Evolutionary conservation across 2,888 invertebrate species (phyloP), one percentile per base, ranked within the genome.

Genomic region (Chironomus riparius): DNA sequence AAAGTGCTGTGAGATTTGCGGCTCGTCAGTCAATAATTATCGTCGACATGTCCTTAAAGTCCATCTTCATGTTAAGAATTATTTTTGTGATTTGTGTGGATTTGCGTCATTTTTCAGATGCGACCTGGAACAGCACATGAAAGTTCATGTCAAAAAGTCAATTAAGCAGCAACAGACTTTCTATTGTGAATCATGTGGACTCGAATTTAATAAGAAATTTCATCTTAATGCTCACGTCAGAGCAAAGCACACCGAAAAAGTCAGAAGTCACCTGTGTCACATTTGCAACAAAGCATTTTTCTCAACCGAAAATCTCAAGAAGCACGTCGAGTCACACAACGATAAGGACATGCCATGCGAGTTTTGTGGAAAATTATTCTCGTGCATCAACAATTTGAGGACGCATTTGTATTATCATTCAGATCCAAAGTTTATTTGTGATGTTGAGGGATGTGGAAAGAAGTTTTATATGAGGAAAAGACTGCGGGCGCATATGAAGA

Each of bases 351-450:
- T 62, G 65, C 65, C 22, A 3, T 65, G 65, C 13, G 62, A 73
- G 13, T 73, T 62, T 62, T 73, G 72, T 62, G 72, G 72, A 56
- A 73, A 73, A 38, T 50, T 73, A 12, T 73, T 73, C 15, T 24
- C 62, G 13, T 73, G 72, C 18, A 62, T 73, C 18, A 69, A 73
- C 21, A 73, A 73, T 47, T 61, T 73, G 6, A 24, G 72, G 12
- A 73, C 72, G 15, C 72, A 73, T 61, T 62, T 73, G 15, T 73
- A 73, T n/a, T 73, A 73, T 62, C 72, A 73, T 62, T 61, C 72
- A 0, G 72, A 73, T 12, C 72, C 72, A 1, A 73, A 73, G 13
- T 73, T 73, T 62, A 15, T 56, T 38, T 73, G 72, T 24, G 62
- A 61, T 5, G 24, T 62, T 47, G 61, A 56, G 0, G 47, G 47